Base-by-base conservation (phyloP, 2,888 invertebrate species). In the Carabus problematicus region DNA sequence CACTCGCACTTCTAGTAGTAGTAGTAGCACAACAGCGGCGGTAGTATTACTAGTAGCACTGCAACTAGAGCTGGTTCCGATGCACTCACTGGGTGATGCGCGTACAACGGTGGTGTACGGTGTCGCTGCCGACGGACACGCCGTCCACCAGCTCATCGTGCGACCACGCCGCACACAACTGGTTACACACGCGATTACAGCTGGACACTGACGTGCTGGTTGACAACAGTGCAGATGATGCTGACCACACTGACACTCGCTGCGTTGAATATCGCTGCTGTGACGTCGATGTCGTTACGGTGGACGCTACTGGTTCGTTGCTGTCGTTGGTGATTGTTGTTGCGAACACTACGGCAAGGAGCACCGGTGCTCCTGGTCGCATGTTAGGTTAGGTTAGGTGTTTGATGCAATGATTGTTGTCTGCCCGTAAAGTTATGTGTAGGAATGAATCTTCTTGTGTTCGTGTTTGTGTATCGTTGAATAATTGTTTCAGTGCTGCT, bases 1-100 rank as follows among this genome's bases (percentile, higher is more conserved):
- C 52, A 52, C 16, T 52, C 52, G 11, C 52, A 52, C 52, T 52
- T 9, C n/a, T n/a, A n/a, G n/a, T n/a, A n/a, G n/a, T 52, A 12
- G 56, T 9, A 52, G 55, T 63, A 41, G 39, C 43, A 47, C 40
- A 45, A 55, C 56, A 56, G 54, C 55, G 14, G n/a, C 41, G 55
- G 12, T n/a, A 14, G 11, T 14, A 14, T 54, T 61, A 54, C 52
- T 19, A n/a, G 49, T 55, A 43, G 58, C 55, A 62, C 29, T 43
- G n/a, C 11, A 29, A 29, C 29, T 6, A 6, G 29, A 29, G 29
- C 6, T 29, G 29, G 29, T 3, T 29, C 6, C 29, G 29, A 29
- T 29, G 29, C 29, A 29, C 29, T 29, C 29, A 29, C 29, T 29
- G 29, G 47, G 9, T 1, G 52, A 52, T 18, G 52, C 52, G 19